Evolutionary conservation across 2,797 vertebrate genomes (phyloP), one percentile per base, ranked within the genome.

Genomic region (Eptatretus atami): DNA sequence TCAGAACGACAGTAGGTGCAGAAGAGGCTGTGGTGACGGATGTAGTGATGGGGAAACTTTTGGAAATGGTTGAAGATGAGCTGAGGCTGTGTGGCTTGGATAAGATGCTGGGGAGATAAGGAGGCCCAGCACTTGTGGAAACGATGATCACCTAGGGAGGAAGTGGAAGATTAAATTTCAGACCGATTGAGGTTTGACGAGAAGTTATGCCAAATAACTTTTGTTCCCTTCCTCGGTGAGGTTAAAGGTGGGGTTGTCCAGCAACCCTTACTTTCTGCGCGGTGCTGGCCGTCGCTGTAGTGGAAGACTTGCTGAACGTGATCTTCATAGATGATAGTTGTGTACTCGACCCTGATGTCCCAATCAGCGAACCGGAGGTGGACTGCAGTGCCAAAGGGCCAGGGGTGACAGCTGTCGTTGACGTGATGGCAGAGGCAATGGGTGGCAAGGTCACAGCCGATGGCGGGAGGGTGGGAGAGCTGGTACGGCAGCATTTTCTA

Each of bases 281-380:
- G 70, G 82, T 81, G 65, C 82, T 81, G 73, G 77, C 94, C 71
- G 86, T 87, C 61, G 83, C 90, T 77, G 88, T 86, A 63, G 92
- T 92, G 67, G 81, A 81, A 57, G 92, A 90, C 68, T 95, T 96
- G 68, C 86, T 92, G 75, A 98, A 98, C 71, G 90, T 98, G 76
- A 98, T 98, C 78, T 98, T 98, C 68, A 98, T 87, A 2, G 92
- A 87, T 54, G 92, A 98, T 78, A 98, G 84, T 82, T 96, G 93
- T 77, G 94, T 98, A 66, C 87, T 88, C 75, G 84, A 87, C 71
- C 81, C 79, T 67, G 83, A 81, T n/a, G 15, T 25, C 9, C 57
- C 57, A 24, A n/a, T 61, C 57, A 61, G 57, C 57, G 57, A 61
- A n/a, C 57, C 57, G 57, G 57, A n/a, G 9, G 57, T 61, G 69